Evolutionary conservation across 1,140 invertebrate species (phyloP).

Genomic region (Drosophila oshimai): DNA sequence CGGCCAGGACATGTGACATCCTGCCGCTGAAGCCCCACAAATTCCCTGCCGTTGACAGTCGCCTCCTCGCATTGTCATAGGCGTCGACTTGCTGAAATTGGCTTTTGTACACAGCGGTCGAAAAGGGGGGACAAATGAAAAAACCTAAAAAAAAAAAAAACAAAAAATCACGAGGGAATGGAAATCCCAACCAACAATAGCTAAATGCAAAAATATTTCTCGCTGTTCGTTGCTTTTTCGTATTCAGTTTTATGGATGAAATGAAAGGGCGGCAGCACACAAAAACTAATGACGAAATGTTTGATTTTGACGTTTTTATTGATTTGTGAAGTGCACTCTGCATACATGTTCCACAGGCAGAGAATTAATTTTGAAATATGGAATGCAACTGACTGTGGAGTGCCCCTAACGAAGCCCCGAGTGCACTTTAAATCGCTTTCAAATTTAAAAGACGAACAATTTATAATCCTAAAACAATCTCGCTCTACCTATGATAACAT

Average conservation of each 20-base stretch:
- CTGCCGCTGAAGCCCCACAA: constrained; percentile 47
- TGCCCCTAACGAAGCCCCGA: constrained; percentile 16
- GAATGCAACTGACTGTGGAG: constrained; percentile 15
- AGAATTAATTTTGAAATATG: constrained; percentile 12
- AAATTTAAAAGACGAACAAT: constrained; percentile 22
- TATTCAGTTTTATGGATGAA: constrained; percentile 31
- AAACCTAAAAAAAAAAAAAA: neutral
- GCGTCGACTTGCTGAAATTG: constrained; percentile 54
- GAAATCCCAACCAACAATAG: constrained; percentile 17
- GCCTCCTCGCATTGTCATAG: constrained; percentile 44
- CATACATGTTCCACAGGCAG: constrained; percentile 5
- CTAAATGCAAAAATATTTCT: constrained; percentile 48
- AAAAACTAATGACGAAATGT: constrained; percentile 67
- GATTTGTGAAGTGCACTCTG: constrained; percentile 53
- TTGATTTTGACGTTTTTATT: constrained; percentile 72
- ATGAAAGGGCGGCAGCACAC: constrained; percentile 16
- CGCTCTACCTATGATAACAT: too few relatives aligned
- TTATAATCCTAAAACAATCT: neutral
- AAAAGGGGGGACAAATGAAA: neutral
- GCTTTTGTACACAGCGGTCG: constrained; percentile 27
- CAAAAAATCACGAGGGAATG: neutral
- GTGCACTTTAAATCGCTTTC: constrained; percentile 37
- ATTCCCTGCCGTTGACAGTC: constrained; percentile 63
- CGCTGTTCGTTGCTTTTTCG: constrained; percentile 38
- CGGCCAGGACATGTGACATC: constrained; percentile 52